Conservation (phyloP, 2,797 vertebrate genomes). For the Cheirogaleus major region DNA sequence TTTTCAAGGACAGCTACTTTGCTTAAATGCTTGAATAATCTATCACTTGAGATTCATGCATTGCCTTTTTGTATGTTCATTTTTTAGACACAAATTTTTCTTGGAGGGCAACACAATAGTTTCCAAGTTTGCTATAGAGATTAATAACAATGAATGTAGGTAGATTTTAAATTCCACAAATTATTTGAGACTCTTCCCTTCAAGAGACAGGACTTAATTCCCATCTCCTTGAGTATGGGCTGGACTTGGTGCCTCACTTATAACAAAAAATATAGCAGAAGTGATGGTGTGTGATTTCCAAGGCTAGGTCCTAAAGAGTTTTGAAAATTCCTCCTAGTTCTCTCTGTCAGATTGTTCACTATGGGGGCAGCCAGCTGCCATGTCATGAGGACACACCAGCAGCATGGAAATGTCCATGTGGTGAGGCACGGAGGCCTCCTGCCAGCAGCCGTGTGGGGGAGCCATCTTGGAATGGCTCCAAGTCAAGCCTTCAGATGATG, state of each 20-base stretch:
- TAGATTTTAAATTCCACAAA: not conserved
- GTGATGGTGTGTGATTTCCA: not conserved
- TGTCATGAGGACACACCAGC: not conserved
- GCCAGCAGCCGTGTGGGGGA: not conserved
- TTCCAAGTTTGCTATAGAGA: slow-evolving; percentile 33
- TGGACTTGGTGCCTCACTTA: not conserved
- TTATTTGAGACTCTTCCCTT: not conserved
- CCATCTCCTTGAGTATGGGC: not conserved
- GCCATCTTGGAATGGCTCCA: not conserved
- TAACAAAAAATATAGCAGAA: not conserved
- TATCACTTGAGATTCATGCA: not conserved
- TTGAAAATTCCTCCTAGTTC: not conserved
- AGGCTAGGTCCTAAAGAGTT: not conserved
- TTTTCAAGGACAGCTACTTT: not conserved
- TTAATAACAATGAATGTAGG: not conserved
- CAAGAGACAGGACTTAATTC: not conserved
- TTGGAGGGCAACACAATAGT: not conserved
- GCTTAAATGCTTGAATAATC: not conserved
- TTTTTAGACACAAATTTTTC: slow-evolving; percentile 43
- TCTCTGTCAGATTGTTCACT: not conserved
- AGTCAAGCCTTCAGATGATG: not conserved
- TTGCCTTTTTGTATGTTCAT: not conserved
- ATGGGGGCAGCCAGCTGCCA: not conserved
- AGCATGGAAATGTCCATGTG: not conserved
- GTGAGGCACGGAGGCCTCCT: not conserved